Conservation (phyloP, 2,888 invertebrate genomes). For the Hipparchia sbordonii region DNA sequence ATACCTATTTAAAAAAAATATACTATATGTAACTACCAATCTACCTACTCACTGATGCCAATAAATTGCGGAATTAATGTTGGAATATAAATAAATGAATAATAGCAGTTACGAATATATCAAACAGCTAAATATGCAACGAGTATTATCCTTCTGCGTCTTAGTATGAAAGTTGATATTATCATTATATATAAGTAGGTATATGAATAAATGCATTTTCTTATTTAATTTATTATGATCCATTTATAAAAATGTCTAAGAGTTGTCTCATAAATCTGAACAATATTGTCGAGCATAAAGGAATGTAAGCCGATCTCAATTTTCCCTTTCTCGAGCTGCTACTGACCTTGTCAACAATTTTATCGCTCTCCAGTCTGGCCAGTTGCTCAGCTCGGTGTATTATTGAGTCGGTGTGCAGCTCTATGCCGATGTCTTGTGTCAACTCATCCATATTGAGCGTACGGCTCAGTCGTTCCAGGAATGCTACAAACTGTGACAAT, state of each 20-base stretch:
- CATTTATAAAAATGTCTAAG: neutral
- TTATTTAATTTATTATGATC: neutral
- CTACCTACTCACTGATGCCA: too few species aligned
- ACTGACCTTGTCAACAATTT: slow-evolving; percentile 91
- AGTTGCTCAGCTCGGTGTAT: slow-evolving; percentile 93
- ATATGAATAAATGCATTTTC: neutral
- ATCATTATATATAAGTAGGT: neutral
- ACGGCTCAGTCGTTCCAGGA: slow-evolving; percentile 91
- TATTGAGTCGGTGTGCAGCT: slow-evolving; percentile 92
- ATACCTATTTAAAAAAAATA: too few species aligned
- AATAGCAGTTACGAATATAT: too few species aligned
- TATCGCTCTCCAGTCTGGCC: slow-evolving; percentile 90
- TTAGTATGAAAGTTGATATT: neutral
- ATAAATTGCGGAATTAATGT: too few species aligned
- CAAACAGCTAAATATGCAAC: neutral
- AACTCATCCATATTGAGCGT: slow-evolving; percentile 93
- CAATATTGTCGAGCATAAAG: slow-evolving; percentile 32
- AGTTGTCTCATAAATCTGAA: slow-evolving; percentile 23
- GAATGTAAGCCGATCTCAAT: slow-evolving; percentile 32
- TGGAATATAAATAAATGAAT: too few species aligned
- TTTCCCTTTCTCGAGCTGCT: slow-evolving; percentile 36
- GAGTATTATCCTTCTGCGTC: neutral
- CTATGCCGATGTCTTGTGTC: slow-evolving; percentile 90
- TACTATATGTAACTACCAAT: too few species aligned
- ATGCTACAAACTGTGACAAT: slow-evolving; percentile 86